Evolutionary conservation across 2,797 vertebrate species (phyloP).

Genomic region (Alcedo quadribrachys): DNA sequence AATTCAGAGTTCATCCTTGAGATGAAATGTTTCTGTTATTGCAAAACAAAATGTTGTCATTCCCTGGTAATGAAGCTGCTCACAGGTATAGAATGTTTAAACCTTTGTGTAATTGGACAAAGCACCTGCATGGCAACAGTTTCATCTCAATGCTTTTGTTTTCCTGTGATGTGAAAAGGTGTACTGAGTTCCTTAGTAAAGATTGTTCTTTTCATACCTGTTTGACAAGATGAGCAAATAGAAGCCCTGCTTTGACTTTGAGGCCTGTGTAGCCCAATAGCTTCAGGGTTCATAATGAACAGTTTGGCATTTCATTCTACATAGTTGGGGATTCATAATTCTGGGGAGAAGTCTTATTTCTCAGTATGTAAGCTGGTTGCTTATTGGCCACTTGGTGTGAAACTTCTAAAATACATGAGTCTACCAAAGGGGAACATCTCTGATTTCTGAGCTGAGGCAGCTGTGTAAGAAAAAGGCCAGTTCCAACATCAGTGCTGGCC

Average conservation of each 20-base stretch:
- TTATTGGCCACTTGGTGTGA: conserved; percentile 35
- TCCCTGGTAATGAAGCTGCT: neutral
- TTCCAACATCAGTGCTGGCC: rapidly evolving
- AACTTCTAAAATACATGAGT: neutral
- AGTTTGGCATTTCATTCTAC: neutral
- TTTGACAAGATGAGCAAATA: neutral
- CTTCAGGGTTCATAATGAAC: neutral
- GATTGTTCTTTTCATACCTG: neutral
- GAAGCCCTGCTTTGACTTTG: neutral
- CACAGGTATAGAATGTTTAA: neutral
- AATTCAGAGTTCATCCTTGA: rapidly evolving
- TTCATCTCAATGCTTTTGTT: neutral
- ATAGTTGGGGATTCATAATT: neutral
- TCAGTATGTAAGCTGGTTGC: neutral
- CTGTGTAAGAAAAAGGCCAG: neutral
- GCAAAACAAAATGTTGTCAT: neutral
- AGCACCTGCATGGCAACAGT: neutral
- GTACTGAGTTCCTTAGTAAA: neutral
- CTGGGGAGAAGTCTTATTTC: neutral
- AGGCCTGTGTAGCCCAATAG: neutral
- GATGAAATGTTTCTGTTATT: neutral
- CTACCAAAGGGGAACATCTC: neutral
- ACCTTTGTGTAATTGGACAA: neutral
- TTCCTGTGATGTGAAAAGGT: neutral
- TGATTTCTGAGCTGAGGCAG: neutral